Base-by-base conservation (phyloP, 2,888 invertebrate genomes). In the Trachelus iudaicus region DNA sequence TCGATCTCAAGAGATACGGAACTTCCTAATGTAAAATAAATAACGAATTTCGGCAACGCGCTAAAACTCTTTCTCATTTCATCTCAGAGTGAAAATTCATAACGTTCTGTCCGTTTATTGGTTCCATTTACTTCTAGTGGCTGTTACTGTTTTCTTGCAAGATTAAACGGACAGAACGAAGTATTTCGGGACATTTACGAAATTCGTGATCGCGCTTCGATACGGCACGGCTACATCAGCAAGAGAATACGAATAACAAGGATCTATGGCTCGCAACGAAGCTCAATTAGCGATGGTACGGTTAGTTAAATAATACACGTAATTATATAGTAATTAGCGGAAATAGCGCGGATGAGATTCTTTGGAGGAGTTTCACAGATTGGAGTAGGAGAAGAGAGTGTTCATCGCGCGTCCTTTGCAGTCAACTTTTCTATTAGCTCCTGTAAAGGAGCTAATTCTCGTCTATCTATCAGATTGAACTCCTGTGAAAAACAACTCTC, bases 401-500 rank as follows among this genome's bases (percentile, higher is more conserved):
- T 94, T 94, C 96, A 97, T 94, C 97, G 95, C 87, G 95, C 95
- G 90, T 97, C 97, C 93, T 97, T 97, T 85, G 97, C 96, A 75
- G 98, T 97, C 88, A 98, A 93, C 93, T 97, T 98, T 92, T 99
- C 98, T 92, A 99, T 99, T 86, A 99, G 94, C 92, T 99, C 99
- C 92, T 99, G 98, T 84, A 99, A 94, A 77, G 99, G 99, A 83
- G 98, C 98, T 92, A 99, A 93, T 93, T 99, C 99, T 90, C 98
- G 95, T 88, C 98, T 95, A 92, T 99, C 99, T 91, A 99, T 99
- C 90, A 99, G 94, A 93, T 96, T 96, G 93, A 99, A 99, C 93
- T 99, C 99, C 95, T 99, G 94, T 76, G 94, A 94, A 91, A 73
- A 69, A 76, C 33, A 69, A 69, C 33, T 30, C 30, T 69, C 33